phyloP scores from a whole-genome alignment of 2,113 vertebrate species.

The Noctilio leporinus region DNA sequence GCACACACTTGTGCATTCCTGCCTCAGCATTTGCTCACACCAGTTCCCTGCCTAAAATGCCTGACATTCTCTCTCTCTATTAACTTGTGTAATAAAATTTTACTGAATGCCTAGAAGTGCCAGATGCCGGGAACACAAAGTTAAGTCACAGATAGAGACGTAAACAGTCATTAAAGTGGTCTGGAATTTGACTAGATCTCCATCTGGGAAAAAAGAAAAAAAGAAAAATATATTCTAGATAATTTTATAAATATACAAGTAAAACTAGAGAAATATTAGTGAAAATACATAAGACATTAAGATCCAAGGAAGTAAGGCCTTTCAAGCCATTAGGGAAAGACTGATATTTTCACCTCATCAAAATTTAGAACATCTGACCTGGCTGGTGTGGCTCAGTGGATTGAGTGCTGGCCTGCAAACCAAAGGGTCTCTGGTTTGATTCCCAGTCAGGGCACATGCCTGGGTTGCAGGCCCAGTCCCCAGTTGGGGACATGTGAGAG shows the following conservation, averaged over 20 bases:
- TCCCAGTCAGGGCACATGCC: too few species aligned
- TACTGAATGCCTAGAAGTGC: background rate
- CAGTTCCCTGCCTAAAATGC: conserved; percentile 41
- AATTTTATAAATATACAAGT: background rate
- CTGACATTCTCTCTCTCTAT: conserved; percentile 37
- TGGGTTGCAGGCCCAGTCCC: too few species aligned
- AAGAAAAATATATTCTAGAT: conserved; percentile 32
- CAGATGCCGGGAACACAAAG: conserved; percentile 26
- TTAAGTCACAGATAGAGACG: background rate
- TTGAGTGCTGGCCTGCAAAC: too few species aligned
- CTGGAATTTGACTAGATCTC: background rate
- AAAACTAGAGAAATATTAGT: background rate
- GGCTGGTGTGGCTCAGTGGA: too few species aligned
- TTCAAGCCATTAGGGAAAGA: background rate
- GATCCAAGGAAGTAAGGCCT: background rate
- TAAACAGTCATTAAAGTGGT: background rate
- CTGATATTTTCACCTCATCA: background rate
- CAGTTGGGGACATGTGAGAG: too few species aligned
- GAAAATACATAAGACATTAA: background rate
- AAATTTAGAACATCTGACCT: background rate
- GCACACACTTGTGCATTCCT: conserved; percentile 39
- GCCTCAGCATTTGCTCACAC: conserved; percentile 30
- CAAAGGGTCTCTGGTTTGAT: too few species aligned
- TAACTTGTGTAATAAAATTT: background rate
- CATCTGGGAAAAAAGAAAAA: background rate